These are phyloP conservation scores for Amphiprion percula DNA, from an alignment of 2,113 vertebrate species.

Conservation along the genomic window DNA sequence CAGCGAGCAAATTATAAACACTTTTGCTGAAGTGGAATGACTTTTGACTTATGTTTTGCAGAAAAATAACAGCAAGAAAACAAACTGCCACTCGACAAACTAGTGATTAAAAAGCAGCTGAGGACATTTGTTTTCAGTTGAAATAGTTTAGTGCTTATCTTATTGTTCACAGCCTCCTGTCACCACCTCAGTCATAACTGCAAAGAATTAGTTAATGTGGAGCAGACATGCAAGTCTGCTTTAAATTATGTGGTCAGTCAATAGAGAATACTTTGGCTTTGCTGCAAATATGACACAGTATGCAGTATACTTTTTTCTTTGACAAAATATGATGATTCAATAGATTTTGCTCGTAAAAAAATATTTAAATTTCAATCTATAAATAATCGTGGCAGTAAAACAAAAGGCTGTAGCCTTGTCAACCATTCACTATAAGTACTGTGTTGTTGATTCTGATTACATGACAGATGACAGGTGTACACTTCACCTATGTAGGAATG, in stretches of 20 bases:
- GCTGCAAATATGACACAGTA: constrained; percentile 13
- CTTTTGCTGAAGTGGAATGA: constrained; percentile 42
- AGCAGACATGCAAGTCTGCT: constrained; percentile 17
- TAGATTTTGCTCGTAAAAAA: constrained; percentile 47
- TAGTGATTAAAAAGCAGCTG: constrained; percentile 17
- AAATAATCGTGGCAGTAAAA: constrained; percentile 66
- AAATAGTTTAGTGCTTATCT: constrained; percentile 50
- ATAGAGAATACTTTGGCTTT: not conserved
- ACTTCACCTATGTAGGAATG: constrained; percentile 73
- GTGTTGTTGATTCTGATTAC: constrained; percentile 73
- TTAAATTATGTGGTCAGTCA: constrained; percentile 26
- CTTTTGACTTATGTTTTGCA: constrained; percentile 28
- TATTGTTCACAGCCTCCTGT: constrained; percentile 64
- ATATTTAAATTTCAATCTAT: constrained; percentile 66
- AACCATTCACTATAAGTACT: constrained; percentile 57
- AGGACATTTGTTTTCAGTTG: constrained; percentile 65
- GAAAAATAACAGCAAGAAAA: constrained; percentile 8
- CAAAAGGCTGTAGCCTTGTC: constrained; percentile 78
- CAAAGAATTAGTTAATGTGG: constrained; percentile 54
- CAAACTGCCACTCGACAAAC: constrained; percentile 33
- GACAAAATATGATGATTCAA: constrained; percentile 39
- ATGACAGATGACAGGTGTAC: constrained; percentile 76
- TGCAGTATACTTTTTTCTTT: not conserved
- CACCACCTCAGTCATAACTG: constrained; percentile 57
- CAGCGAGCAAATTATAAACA: constrained; percentile 33